Percentiles rank a stretch among this genome's conserved stretches.
Evolutionary conservation across 2,113 vertebrate species (phyloP).

Genomic region (Cochlearius cochlearius): DNA sequence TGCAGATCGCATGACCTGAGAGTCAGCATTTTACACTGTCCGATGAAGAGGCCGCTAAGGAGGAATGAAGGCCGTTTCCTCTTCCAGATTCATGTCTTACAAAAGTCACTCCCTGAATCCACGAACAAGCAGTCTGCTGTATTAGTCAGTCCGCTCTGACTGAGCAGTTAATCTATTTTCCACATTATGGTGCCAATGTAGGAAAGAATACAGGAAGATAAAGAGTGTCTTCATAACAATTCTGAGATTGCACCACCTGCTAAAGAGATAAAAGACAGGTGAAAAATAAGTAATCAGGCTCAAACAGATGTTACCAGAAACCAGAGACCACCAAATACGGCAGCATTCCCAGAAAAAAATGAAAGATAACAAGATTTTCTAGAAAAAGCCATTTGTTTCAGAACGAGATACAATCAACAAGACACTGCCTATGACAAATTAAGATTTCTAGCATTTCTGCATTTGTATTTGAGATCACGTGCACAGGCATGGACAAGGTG

Average conservation of each 20-base stretch:
- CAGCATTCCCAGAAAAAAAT: neutral
- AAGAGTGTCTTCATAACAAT: slow-evolving; percentile 72
- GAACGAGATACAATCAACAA: fast-evolving
- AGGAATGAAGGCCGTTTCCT: slow-evolving; percentile 18
- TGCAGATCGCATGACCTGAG: slow-evolving; percentile 61
- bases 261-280: slow-evolving; percentile 61
- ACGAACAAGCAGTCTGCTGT: slow-evolving; percentile 28
- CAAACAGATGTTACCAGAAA: neutral
- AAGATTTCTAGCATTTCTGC: neutral
- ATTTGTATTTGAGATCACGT: neutral
- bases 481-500: neutral
- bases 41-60: neutral
- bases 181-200: slow-evolving; percentile 9
- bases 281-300: slow-evolving; percentile 4
- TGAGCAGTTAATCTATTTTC: slow-evolving; percentile 36
- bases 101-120: slow-evolving; percentile 64
- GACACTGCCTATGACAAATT: neutral
- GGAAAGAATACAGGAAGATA: slow-evolving; percentile 33
- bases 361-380: neutral
- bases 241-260: slow-evolving; percentile 84
- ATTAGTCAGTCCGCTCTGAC: slow-evolving; percentile 63
- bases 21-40: slow-evolving; percentile 42
- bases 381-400: neutral
- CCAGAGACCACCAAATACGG: neutral
- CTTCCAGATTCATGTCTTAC: slow-evolving; percentile 58